These are phyloP conservation scores for Carlito syrichta DNA, from an alignment of 2,113 vertebrate genomes.

Conservation along the genomic window DNA sequence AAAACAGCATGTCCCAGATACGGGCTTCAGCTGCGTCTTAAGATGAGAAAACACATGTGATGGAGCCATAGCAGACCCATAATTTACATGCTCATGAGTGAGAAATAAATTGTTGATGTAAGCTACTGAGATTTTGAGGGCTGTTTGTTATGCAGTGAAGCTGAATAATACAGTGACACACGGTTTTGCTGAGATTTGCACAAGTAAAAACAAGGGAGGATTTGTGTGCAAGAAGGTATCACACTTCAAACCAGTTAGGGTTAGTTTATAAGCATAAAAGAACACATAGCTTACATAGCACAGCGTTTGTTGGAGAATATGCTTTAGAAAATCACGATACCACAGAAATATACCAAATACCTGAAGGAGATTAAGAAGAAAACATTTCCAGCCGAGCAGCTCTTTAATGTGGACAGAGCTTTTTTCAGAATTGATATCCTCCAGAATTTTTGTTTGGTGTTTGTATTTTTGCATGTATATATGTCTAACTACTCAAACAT, in stretches of 20 bases:
- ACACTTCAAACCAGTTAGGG: background rate
- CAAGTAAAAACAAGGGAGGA: background rate
- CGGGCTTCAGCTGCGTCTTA: background rate
- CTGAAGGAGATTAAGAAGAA: background rate
- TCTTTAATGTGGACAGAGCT: background rate
- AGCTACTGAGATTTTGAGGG: background rate
- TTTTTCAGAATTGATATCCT: background rate
- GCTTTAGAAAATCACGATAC: background rate
- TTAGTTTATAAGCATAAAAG: background rate
- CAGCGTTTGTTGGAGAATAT: background rate
- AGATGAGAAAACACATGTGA: background rate
- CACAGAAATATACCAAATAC: background rate
- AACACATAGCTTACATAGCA: background rate
- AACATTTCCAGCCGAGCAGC: background rate
- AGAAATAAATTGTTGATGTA: background rate
- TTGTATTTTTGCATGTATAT: background rate
- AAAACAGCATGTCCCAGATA: background rate
- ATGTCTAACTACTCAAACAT: background rate
- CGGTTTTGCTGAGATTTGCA: background rate
- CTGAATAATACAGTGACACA: background rate
- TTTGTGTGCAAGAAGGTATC: background rate
- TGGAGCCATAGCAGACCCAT: too few relatives aligned
- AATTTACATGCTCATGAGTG: background rate
- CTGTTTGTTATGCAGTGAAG: background rate
- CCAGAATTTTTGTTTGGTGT: background rate